These are phyloP conservation scores for Anagrus nilaparvatae DNA, from an alignment of 1,140 invertebrate species.

Conservation along the genomic window DNA sequence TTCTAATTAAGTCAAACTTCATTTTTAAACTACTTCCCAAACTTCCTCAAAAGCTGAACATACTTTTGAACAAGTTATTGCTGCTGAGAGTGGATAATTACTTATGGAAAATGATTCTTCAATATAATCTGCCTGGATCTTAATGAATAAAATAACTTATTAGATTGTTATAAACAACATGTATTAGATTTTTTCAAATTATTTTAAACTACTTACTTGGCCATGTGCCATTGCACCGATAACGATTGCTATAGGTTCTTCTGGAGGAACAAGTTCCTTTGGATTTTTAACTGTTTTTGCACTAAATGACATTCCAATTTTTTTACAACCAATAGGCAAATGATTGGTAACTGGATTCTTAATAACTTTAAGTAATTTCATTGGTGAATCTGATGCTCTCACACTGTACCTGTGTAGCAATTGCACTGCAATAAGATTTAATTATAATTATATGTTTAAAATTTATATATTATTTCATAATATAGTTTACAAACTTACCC, in stretches of 20 bases:
- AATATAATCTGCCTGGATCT: conserved; percentile 67
- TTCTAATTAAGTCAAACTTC: too few relatives aligned
- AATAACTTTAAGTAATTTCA: conserved; percentile 93
- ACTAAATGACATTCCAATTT: conserved; percentile 84
- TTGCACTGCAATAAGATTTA: conserved; percentile 85
- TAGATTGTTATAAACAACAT: not conserved
- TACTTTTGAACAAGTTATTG: conserved; percentile 92
- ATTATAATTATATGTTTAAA: too few relatives aligned
- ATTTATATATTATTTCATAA: conserved; percentile 9
- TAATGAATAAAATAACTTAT: too few relatives aligned
- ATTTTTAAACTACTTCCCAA: conserved; percentile 72
- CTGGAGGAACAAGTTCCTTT: conserved; percentile 66
- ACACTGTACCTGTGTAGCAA: conserved; percentile 90
- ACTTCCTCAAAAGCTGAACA: conserved; percentile 94
- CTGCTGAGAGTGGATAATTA: conserved; percentile 92
- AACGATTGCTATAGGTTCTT: conserved; percentile 81
- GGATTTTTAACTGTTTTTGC: conserved; percentile 68
- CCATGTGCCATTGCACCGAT: conserved; percentile 98
- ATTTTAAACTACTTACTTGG: conserved; percentile 46
- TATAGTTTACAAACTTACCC: conserved; percentile 56
- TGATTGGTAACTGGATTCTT: conserved; percentile 95
- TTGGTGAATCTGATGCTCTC: conserved; percentile 74
- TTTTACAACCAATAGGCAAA: conserved; percentile 89
- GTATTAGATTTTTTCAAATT: conserved; percentile 5
- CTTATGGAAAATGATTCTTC: conserved; percentile 88